Evolutionary conservation across 2,113 vertebrate species (phyloP), one percentile per base, ranked within the genome.

Genomic region (Chrysemys picta): DNA sequence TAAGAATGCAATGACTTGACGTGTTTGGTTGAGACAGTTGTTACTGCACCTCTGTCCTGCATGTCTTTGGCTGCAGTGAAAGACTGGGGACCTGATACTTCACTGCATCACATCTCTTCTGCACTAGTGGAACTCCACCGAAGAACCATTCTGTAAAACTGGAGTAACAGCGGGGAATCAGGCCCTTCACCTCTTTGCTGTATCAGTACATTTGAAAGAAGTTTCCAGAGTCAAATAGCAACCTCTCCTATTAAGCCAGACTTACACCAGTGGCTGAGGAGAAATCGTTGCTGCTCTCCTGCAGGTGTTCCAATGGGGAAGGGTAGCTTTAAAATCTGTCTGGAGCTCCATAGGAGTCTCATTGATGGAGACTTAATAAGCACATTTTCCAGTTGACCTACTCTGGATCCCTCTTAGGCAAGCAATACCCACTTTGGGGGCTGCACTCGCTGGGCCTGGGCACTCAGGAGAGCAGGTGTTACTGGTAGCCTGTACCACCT

Each of bases 21-120:
- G 4, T 25, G 22, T 0, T 72, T 75, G 72, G 0, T 72, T 52
- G 82, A 25, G 19, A 2, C 59, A 24, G 81, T 8, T 29, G 29
- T 6, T 4, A 9, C 29, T 10, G 78, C 0, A 3, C 35, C n/a
- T 69, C 31, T 14, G n/a, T 53, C 8, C 50, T 1, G 0, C 35
- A 38, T 82, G 0, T 1, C 75, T 65, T 62, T 3, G 38, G 19
- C 2, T 11, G 72, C 78, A 53, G 47, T 2, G 10, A 14, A 59
- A n/a, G 1, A 42, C 27, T 59, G 78, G 59, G 80, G 93, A 47
- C 5, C 47, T 89, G 56, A 11, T 54, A 22, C n/a, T 62, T 47
- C 81, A 82, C 27, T 83, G 0, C 2, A 1, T 0, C 16, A 7
- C 0, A 1, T 17, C 84, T 10, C 22, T 11, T 4, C 45, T 45